Percentiles rank a stretch among this genome's conserved stretches.
phyloP scores from a whole-genome alignment of 2,113 vertebrate species.

The Plecturocebus donacophilus region DNA sequence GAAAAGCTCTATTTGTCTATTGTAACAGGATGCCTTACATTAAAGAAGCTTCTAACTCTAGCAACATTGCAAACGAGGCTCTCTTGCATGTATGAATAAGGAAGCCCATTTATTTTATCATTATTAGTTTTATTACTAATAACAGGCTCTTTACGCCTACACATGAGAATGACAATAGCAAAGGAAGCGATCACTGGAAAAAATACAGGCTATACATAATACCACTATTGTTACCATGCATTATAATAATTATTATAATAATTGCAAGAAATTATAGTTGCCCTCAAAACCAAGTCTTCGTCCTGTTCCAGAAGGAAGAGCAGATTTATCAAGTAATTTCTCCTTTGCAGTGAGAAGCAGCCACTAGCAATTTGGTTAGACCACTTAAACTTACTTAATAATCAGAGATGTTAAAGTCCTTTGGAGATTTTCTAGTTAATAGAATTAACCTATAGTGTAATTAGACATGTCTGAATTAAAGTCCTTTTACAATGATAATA shows the following conservation, averaged over 20 bases:
- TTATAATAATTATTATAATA: no score
- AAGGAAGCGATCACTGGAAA: background rate
- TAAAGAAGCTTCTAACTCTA: background rate
- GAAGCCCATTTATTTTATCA: background rate
- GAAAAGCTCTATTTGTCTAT: constrained; percentile 1
- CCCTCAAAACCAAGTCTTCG: constrained; percentile 38
- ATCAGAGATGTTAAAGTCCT: constrained; percentile 64
- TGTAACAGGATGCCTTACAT: background rate
- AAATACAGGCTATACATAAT: constrained; percentile 7
- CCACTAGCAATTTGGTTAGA: constrained; percentile 64
- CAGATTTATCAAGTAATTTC: constrained; percentile 56
- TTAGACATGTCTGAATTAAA: constrained; percentile 71
- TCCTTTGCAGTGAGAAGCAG: constrained; percentile 51
- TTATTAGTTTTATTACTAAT: constrained; percentile 59
- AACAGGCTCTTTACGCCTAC: background rate
- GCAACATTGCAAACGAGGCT: constrained; percentile 23
- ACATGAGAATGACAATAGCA: background rate
- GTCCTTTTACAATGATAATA: constrained; percentile 43
- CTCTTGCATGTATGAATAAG: background rate
- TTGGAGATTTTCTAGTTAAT: constrained; percentile 69
- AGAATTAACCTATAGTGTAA: constrained; percentile 66
- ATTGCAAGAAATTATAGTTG: constrained; percentile 53
- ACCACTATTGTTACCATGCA: background rate
- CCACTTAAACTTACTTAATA: constrained; percentile 70
- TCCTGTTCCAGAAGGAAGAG: constrained; percentile 50